These are phyloP conservation scores for Gonioctena quinquepunctata DNA, from an alignment of 1,140 invertebrate genomes.

Conservation along the genomic window DNA sequence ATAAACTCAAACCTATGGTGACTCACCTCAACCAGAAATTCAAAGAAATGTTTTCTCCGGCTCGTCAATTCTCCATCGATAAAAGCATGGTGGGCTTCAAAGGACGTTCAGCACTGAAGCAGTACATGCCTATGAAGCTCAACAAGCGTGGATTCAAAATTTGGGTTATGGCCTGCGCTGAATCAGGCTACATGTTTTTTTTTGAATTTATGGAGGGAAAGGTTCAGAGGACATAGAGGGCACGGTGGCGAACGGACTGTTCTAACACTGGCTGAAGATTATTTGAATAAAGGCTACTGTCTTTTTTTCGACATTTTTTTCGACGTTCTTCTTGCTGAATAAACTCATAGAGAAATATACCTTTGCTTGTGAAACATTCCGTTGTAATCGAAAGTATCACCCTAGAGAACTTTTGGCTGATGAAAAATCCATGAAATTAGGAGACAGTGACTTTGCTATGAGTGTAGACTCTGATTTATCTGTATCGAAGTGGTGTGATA, in stretches of 20 bases:
- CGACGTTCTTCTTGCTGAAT: too few species aligned
- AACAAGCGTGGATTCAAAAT: conserved; percentile 11
- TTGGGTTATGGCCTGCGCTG: neutral
- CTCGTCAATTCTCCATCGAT: neutral
- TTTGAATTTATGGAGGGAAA: neutral
- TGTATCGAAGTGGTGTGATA: too few species aligned
- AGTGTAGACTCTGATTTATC: too few species aligned
- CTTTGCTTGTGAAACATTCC: conserved; percentile 8
- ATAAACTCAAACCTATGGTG: too few species aligned
- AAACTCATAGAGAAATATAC: too few species aligned
- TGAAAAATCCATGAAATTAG: too few species aligned
- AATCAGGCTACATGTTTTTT: neutral
- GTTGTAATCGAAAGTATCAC: too few species aligned
- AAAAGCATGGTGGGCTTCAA: neutral
- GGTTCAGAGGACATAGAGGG: neutral
- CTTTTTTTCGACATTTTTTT: neutral
- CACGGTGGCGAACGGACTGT: neutral
- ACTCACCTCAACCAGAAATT: too few species aligned
- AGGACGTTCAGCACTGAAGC: neutral
- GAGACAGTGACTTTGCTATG: too few species aligned
- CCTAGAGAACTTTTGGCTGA: too few species aligned
- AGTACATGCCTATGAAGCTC: conserved; percentile 5
- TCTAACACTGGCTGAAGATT: neutral
- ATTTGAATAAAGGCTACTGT: neutral
- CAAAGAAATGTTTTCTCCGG: neutral